Conservation (phyloP, 2,888 invertebrate species). For the Cantharis nigra region DNA sequence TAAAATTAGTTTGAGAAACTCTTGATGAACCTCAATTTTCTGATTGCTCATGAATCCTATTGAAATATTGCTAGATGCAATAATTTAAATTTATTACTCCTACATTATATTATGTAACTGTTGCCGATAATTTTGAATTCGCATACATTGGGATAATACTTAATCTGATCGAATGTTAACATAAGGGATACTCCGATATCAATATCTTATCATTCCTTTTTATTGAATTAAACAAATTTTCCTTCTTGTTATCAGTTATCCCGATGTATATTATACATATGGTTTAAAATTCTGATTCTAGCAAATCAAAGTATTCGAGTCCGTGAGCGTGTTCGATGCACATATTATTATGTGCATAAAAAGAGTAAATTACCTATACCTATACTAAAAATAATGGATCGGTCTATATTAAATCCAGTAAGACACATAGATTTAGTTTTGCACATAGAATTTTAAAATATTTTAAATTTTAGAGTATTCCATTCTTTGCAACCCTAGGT, state of each 20-base stretch:
- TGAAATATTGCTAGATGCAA: background rate
- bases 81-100: background rate
- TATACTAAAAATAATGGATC: background rate
- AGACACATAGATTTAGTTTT: background rate
- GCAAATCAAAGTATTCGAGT: too few relatives aligned
- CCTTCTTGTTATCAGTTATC: too few relatives aligned
- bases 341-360: background rate
- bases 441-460: background rate
- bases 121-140: too few relatives aligned
- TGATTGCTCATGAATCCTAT: background rate
- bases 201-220: too few relatives aligned
- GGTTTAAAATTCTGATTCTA: too few relatives aligned
- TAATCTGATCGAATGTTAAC: too few relatives aligned
- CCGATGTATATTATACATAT: background rate
- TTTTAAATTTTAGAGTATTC: background rate
- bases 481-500: background rate
- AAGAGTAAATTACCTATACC: background rate
- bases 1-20: background rate
- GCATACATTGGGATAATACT: too few relatives aligned
- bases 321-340: too few relatives aligned
- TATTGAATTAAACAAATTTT: too few relatives aligned
- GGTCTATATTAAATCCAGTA: background rate
- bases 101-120: too few relatives aligned
- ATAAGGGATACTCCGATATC: too few relatives aligned
- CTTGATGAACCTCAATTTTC: too few relatives aligned